Conservation (phyloP, 2,888 invertebrate genomes). For the Synanthedon myopaeformis region DNA sequence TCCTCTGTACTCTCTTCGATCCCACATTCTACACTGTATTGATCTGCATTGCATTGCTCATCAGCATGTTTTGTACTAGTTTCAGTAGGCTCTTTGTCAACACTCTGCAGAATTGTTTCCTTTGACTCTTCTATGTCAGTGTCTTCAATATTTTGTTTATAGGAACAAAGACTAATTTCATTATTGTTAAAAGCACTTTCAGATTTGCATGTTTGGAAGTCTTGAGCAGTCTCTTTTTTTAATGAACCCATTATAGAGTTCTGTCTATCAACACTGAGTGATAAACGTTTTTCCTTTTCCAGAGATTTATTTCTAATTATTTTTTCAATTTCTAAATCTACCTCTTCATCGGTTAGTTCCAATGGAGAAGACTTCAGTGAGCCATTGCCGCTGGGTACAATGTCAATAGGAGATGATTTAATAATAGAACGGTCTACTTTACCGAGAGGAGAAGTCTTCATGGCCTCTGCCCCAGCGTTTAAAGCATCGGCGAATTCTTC, state of each 20-base stretch:
- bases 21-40: constrained; percentile 23
- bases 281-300: constrained; percentile 51
- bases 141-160: constrained; percentile 21
- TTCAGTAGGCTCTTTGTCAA: constrained; percentile 18
- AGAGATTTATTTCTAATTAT: constrained; percentile 69
- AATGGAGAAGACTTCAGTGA: constrained; percentile 70
- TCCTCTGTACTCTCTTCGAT: constrained; percentile 24
- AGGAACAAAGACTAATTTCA: constrained; percentile 19
- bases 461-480: constrained; percentile 47
- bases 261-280: constrained; percentile 30
- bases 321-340: constrained; percentile 77
- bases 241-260: constrained; percentile 19
- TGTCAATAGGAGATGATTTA: constrained; percentile 78
- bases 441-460: constrained; percentile 52
- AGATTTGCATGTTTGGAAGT: constrained; percentile 28
- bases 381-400: constrained; percentile 62
- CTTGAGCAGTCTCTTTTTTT: constrained; percentile 19
- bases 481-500: constrained; percentile 62
- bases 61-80: constrained; percentile 25
- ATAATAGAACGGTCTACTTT: constrained; percentile 57
- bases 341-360: constrained; percentile 74
- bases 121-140: constrained; percentile 21
- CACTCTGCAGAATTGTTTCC: constrained; percentile 22
- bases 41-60: constrained; percentile 9
- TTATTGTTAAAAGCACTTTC: constrained; percentile 24